Evolutionary conservation across 2,888 invertebrate species (phyloP), one percentile per base, ranked within the genome.

Genomic region (Osmoderma eremita): DNA sequence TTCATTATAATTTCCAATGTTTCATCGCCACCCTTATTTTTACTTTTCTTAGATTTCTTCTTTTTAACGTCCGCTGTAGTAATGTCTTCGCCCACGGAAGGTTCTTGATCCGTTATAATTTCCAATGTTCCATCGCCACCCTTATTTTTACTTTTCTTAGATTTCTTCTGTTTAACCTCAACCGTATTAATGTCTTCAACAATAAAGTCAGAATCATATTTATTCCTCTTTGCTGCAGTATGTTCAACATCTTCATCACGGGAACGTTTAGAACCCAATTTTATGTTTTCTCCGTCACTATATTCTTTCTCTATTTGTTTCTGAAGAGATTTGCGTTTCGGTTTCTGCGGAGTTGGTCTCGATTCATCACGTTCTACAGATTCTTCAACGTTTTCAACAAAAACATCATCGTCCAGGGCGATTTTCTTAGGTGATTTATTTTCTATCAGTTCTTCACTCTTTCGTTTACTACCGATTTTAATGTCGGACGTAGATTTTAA

Each of bases 221-320:
- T 45, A 48, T n/a, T 10, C 17, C 24, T 45, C 15, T 61, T 61
- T 45, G 58, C 36, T 6, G 45, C 45, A 45, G 45, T 15, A 45
- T 45, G 17, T 15, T 61, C n/a, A 15, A 48, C 12, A 15, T 13
- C 1, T 36, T 61, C 58, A 30, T 5, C 45, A 61, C 58, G 45
- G 24, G 45, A 13, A 12, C 58, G 42, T 17, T 61, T 61, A 10
- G 45, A n/a, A n/a, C 39, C 20, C 6, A 4, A 10, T 12, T 22
- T 48, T 6, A 13, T 12, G 3, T 20, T 36, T 17, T 20, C 39
- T 20, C 2, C 18, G 18, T 42, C 18, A 42, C 5, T 13, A 13
- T 36, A 36, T 15, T 39, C 12, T 39, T 17, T 39, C 39, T 56
- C 39, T n/a, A 12, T 30, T 53, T 39, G n/a, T 41, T 49, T 38